Percentiles rank a stretch among this genome's conserved stretches.
phyloP scores from a whole-genome alignment of 2,888 invertebrate species.

The Dasypogon diadema region DNA sequence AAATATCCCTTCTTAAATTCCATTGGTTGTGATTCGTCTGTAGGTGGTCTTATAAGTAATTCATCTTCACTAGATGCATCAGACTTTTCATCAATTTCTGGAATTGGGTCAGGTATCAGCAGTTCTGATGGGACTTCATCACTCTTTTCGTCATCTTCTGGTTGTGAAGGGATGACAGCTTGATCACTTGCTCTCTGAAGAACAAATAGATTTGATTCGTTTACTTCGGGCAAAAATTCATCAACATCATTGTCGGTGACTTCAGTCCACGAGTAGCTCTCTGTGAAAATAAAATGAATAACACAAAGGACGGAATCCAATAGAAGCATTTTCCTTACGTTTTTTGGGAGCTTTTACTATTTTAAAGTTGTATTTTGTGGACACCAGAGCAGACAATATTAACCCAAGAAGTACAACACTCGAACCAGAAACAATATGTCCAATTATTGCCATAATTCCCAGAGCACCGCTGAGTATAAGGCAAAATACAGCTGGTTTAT shows the following conservation, averaged over 20 bases:
- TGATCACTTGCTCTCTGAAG: conserved; percentile 66
- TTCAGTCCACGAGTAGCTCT: conserved; percentile 61
- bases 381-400: conserved; percentile 62
- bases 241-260: conserved; percentile 62
- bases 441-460: conserved; percentile 62
- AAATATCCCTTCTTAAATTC: conserved; percentile 66
- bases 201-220: conserved; percentile 64
- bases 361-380: conserved; percentile 65
- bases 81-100: conserved; percentile 67
- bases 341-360: conserved; percentile 62
- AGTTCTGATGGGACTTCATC: conserved; percentile 67
- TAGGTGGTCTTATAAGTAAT: conserved; percentile 46
- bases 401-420: conserved; percentile 62
- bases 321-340: conserved; percentile 59
- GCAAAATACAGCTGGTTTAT: conserved; percentile 63
- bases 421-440: conserved; percentile 65
- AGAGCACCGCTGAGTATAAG: conserved; percentile 60
- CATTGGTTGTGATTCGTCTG: conserved; percentile 56
- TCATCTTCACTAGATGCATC: conserved; percentile 62
- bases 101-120: conserved; percentile 66
- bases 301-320: neutral
- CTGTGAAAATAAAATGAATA: conserved; percentile 40
- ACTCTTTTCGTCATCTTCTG: conserved; percentile 63
- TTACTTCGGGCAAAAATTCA: conserved; percentile 67
- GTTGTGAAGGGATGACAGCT: conserved; percentile 61